Evolutionary conservation across 2,797 vertebrate genomes (phyloP), one percentile per base, ranked within the genome.

Genomic region (Etheostoma nigrum): DNA sequence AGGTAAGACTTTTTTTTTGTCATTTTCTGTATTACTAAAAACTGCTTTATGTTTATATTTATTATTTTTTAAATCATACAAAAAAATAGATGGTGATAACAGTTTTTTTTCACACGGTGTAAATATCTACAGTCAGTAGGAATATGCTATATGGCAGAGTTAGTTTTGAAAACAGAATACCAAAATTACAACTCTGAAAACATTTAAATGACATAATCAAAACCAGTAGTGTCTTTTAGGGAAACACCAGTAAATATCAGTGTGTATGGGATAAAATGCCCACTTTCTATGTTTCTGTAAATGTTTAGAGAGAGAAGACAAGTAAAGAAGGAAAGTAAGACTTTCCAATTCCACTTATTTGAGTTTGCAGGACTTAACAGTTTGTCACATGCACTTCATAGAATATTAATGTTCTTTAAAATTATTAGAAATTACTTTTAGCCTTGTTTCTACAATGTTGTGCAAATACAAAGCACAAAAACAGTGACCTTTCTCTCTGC

Each of bases 1-100:
- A 90, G 94, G 95, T 95, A 91, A 82, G 86, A 78, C 75, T 66
- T 74, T 47, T 47, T 47, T 30, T 16, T 69, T 75, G 72, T 52
- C 0, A 55, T 21, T 59, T 65, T 0, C 27, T 62, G 23, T 30
- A 42, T 60, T 40, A n/a, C 2, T 73, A 4, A 27, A 44, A 62
- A 3, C 36, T 40, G 6, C 7, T 78, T 47, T 63, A 15, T 54
- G 1, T 44, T 44, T 14, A 47, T 1, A 42, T 61, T n/a, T 23
- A 40, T 15, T 12, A 4, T 57, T 27, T 40, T 40, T 53, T 27
- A 64, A 51, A 59, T 52, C 40, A 14, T 25, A 12, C 7, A 4
- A 44, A 53, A 52, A 1, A 48, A 49, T 0, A 25, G 4, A 49
- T 68, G 6, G 6, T 51, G 3, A 69, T 49, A 2, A 42, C 3